phyloP scores from a whole-genome alignment of 2,888 invertebrate species.

The Pemphredon lugubris region DNA sequence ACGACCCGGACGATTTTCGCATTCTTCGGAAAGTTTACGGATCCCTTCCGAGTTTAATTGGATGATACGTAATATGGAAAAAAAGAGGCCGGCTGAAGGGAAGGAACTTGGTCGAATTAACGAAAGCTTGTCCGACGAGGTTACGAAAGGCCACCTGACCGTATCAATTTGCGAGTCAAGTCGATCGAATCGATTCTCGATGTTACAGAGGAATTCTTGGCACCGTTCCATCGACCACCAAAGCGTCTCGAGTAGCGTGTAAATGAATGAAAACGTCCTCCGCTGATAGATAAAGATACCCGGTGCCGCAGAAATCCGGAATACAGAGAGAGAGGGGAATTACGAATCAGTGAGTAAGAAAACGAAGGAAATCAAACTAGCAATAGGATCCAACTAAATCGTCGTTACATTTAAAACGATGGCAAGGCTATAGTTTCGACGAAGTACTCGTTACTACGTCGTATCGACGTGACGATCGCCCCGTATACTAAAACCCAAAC shows the following conservation, averaged over 20 bases:
- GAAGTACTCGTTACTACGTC: conserved; percentile 72
- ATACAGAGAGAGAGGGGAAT: conserved; percentile 6
- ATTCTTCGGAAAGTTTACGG: too few relatives aligned
- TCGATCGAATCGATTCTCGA: conserved; percentile 46
- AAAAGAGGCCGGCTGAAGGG: too few relatives aligned
- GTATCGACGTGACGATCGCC: conserved; percentile 60
- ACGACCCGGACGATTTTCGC: not conserved
- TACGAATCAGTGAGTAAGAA: conserved; percentile 25
- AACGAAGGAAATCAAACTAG: conserved; percentile 25
- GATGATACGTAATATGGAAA: too few relatives aligned
- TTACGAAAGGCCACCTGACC: conserved; percentile 2
- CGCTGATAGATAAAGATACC: conserved; percentile 26
- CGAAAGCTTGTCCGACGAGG: too few relatives aligned
- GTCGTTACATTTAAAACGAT: not conserved
- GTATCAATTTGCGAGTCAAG: conserved; percentile 8
- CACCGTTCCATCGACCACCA: conserved; percentile 31
- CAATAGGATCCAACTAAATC: conserved; percentile 27
- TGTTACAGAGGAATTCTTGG: conserved; percentile 37
- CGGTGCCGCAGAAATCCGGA: conserved; percentile 17
- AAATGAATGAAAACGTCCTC: conserved; percentile 37
- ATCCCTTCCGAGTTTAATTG: too few relatives aligned
- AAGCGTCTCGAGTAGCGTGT: conserved; percentile 15
- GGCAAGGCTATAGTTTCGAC: not conserved
- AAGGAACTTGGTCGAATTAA: conserved; percentile 6
- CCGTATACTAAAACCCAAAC: not conserved